phyloP scores from a whole-genome alignment of 2,888 invertebrate species.

The Pseudococcus jackbeardsleyi region DNA sequence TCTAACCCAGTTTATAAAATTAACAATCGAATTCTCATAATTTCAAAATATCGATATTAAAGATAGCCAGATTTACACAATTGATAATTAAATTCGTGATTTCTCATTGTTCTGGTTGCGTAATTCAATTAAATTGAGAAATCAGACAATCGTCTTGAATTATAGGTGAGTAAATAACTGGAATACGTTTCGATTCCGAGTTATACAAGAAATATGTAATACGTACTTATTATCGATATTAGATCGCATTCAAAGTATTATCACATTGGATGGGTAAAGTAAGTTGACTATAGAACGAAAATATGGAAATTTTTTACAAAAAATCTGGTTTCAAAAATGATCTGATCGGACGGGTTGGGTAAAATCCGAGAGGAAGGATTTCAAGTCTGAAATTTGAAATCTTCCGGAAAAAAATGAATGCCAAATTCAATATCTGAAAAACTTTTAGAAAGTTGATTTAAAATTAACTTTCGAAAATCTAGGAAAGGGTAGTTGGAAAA shows the following conservation, averaged over 20 bases:
- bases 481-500: too few species aligned
- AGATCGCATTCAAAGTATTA: background rate
- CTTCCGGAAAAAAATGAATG: too few species aligned
- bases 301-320: too few species aligned
- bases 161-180: background rate
- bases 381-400: too few species aligned
- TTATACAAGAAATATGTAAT: background rate
- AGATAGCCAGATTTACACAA: background rate
- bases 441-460: too few species aligned
- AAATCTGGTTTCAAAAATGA: too few species aligned
- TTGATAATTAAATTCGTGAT: constrained; percentile 5
- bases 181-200: background rate
- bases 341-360: too few species aligned
- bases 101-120: background rate
- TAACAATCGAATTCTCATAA: constrained; percentile 7
- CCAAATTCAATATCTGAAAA: too few species aligned
- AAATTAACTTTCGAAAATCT: too few species aligned
- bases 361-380: too few species aligned
- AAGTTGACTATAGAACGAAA: too few species aligned
- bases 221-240: background rate
- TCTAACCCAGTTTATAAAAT: background rate
- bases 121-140: background rate
- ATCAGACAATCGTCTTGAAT: background rate
- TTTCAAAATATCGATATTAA: background rate
- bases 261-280: too few species aligned